These are phyloP conservation scores for Gallinago jamesoni DNA, from an alignment of 2,113 vertebrate species.

Conservation along the genomic window DNA sequence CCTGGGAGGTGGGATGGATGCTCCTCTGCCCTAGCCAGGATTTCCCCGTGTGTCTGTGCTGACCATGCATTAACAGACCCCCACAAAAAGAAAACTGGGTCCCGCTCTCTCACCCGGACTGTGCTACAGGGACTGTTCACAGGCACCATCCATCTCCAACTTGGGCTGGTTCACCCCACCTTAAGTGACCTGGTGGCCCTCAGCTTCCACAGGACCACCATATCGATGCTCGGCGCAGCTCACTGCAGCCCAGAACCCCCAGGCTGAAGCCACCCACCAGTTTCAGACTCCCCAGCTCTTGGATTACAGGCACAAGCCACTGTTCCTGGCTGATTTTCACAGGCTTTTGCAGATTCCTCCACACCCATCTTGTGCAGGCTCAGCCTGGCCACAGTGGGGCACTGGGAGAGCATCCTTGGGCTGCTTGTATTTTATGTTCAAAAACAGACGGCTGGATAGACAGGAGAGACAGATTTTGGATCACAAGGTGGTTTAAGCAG, in stretches of 20 bases:
- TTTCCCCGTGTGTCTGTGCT: fast-evolving
- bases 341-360: neutral
- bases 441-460: neutral
- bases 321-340: conserved; percentile 50
- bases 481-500: neutral
- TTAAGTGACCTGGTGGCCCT: conserved; percentile 18
- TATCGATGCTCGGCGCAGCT: conserved; percentile 39
- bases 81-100: conserved; percentile 61
- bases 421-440: neutral
- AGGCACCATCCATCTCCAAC: conserved; percentile 59
- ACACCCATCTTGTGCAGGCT: fast-evolving
- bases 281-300: conserved; percentile 77
- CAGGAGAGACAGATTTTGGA: neutral
- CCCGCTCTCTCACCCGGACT: conserved; percentile 73
- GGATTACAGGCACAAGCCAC: conserved; percentile 87
- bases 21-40: neutral
- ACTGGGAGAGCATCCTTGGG: neutral
- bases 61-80: too few relatives aligned
- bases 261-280: conserved; percentile 68
- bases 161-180: conserved; percentile 63
- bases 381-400: neutral
- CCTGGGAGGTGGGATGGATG: neutral
- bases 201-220: conserved; percentile 50
- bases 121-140: conserved; percentile 74
- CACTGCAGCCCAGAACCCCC: conserved; percentile 33